phyloP scores from a whole-genome alignment of 2,888 invertebrate genomes.

The Belgica antarctica region DNA sequence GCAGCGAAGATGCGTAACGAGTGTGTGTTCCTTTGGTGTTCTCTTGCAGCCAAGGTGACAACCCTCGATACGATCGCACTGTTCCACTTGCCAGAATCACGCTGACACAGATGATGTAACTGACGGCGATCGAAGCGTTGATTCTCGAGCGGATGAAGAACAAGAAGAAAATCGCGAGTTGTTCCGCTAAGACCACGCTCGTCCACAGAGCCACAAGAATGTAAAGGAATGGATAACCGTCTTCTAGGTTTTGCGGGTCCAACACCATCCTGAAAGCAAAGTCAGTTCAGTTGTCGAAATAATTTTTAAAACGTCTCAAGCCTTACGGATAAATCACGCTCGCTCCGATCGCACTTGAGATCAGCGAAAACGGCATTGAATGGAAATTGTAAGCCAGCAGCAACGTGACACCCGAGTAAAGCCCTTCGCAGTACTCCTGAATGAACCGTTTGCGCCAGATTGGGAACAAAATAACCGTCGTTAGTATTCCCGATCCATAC shows the following conservation, averaged over 20 bases:
- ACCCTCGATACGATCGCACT: conserved; percentile 74
- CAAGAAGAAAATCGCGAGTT: conserved; percentile 76
- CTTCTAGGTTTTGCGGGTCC: conserved; percentile 50
- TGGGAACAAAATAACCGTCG: conserved; percentile 60
- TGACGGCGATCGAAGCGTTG: conserved; percentile 72
- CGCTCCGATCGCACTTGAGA: conserved; percentile 69
- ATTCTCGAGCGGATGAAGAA: conserved; percentile 77
- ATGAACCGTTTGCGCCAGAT: conserved; percentile 87
- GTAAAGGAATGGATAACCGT: conserved; percentile 59
- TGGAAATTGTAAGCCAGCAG: conserved; percentile 77
- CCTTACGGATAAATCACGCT: conserved; percentile 74
- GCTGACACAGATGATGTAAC: conserved; percentile 74
- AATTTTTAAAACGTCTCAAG: conserved; percentile 45
- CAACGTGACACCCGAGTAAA: conserved; percentile 83
- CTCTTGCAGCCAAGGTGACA: conserved; percentile 79
- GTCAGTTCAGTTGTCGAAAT: background rate
- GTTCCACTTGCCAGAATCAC: conserved; percentile 72
- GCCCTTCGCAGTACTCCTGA: conserved; percentile 84
- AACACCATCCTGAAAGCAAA: conserved; percentile 49
- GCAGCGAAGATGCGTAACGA: conserved; percentile 73
- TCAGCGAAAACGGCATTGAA: conserved; percentile 77
- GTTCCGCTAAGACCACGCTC: conserved; percentile 80
- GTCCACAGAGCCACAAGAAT: conserved; percentile 76
- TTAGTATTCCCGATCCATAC: conserved; percentile 53
- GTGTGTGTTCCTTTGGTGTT: conserved; percentile 76